Percentiles rank a stretch among this genome's conserved stretches.
phyloP scores from a whole-genome alignment of 35 echinoderm and acorn worm species.

The Acanthaster planci region DNA sequence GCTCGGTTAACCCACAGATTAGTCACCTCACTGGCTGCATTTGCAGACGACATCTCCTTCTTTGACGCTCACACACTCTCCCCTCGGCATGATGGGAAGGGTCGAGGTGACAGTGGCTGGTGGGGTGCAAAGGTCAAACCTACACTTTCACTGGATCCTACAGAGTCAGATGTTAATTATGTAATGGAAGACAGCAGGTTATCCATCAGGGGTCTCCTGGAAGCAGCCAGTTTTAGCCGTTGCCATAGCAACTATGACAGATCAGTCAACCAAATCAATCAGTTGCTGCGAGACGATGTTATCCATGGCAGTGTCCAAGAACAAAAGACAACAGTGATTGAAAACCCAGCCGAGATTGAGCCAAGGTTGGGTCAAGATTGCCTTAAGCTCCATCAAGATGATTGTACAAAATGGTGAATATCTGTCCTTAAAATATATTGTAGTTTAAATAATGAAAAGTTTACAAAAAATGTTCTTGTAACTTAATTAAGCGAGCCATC shows the following conservation, averaged over 20 bases:
- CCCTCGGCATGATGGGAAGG: slow-evolving; percentile 11
- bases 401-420: slow-evolving; percentile 9
- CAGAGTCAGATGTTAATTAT: neutral
- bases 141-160: neutral
- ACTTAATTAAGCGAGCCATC: no score
- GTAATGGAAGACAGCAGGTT: neutral
- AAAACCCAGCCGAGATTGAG: no score
- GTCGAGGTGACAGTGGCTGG: neutral
- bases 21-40: neutral
- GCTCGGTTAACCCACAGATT: neutral
- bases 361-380: neutral
- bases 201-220: slow-evolving; percentile 17
- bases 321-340: no score
- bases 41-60: slow-evolving; percentile 20
- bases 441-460: no score
- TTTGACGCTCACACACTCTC: neutral
- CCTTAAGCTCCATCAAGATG: neutral
- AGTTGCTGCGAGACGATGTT: no score
- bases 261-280: neutral
- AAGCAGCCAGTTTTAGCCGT: slow-evolving; percentile 26
- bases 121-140: slow-evolving; percentile 26
- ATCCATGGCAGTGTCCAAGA: no score
- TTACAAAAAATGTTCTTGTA: no score
- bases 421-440: no score
- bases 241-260: slow-evolving; percentile 13